Conservation (phyloP, 1,140 invertebrate species). For the Littorina saxatilis region DNA sequence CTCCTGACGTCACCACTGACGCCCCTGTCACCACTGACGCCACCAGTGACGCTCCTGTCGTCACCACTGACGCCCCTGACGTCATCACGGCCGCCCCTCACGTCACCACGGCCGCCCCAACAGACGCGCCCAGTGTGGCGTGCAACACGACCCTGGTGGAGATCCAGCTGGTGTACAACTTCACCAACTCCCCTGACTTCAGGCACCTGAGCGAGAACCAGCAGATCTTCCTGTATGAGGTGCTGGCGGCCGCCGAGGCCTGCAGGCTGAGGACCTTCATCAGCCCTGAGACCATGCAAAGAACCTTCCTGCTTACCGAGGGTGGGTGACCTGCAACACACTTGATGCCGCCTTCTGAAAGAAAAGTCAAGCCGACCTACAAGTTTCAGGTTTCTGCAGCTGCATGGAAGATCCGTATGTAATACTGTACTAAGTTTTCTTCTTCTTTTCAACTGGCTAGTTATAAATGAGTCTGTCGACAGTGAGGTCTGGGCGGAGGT, state of each 20-base stretch:
- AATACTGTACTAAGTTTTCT: no score
- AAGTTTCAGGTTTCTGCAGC: no score
- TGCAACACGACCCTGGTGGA: background rate
- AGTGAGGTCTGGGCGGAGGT: no score
- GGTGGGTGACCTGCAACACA: no score
- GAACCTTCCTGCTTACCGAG: conserved; percentile 9
- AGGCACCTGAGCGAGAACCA: conserved; percentile 21
- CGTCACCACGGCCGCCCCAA: background rate
- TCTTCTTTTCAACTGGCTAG: no score
- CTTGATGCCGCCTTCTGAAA: no score
- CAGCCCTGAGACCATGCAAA: background rate
- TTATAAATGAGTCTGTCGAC: no score
- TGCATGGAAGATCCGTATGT: no score
- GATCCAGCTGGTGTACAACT: background rate
- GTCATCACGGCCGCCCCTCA: background rate
- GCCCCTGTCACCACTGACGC: background rate
- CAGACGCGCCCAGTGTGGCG: no score
- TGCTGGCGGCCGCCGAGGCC: conserved; percentile 14
- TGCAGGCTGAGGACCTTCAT: conserved; percentile 15
- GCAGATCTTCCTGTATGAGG: conserved; percentile 22
- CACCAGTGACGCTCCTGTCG: background rate
- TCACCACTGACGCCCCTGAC: background rate
- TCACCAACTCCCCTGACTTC: conserved; percentile 2
- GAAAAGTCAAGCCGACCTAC: no score
- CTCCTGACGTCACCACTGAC: background rate